These are phyloP conservation scores for Lepidostoma basale DNA, from an alignment of 1,140 invertebrate genomes.

Conservation along the genomic window DNA sequence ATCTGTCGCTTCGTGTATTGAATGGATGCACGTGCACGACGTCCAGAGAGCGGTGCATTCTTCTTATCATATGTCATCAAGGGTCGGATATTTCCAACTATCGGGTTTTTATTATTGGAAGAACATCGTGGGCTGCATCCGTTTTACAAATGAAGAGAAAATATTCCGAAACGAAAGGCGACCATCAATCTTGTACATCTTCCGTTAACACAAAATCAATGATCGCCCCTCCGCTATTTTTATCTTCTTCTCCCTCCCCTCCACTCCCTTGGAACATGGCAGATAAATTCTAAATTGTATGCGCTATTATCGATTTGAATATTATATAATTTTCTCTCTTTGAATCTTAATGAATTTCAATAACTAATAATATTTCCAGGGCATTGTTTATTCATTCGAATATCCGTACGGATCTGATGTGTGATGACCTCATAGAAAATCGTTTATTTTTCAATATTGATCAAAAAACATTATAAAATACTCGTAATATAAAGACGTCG, in stretches of 20 bases:
- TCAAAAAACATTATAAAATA: background rate
- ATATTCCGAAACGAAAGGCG: slow-evolving; percentile 2
- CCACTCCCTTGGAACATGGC: background rate
- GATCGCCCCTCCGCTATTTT: slow-evolving; percentile 30
- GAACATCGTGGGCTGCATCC: too few species aligned
- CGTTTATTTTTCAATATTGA: background rate
- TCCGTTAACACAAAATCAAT: slow-evolving; percentile 44
- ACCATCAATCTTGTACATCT: slow-evolving; percentile 40
- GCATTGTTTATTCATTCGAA: background rate
- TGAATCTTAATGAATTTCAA: background rate
- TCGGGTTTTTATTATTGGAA: too few species aligned
- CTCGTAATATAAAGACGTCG: background rate
- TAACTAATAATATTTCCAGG: background rate
- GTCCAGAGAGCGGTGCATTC: too few species aligned
- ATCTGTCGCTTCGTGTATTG: too few species aligned
- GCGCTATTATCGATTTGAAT: background rate
- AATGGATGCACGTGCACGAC: too few species aligned
- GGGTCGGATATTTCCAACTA: too few species aligned
- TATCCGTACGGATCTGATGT: background rate
- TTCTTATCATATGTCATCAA: too few species aligned
- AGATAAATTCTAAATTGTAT: slow-evolving; percentile 12
- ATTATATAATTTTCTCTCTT: background rate
- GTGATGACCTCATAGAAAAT: too few species aligned
- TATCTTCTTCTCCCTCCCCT: slow-evolving; percentile 4
- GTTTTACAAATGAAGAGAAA: slow-evolving; percentile 14